Evolutionary conservation across 1,140 invertebrate species (phyloP).

Genomic region (Cataglyphis hispanica): DNA sequence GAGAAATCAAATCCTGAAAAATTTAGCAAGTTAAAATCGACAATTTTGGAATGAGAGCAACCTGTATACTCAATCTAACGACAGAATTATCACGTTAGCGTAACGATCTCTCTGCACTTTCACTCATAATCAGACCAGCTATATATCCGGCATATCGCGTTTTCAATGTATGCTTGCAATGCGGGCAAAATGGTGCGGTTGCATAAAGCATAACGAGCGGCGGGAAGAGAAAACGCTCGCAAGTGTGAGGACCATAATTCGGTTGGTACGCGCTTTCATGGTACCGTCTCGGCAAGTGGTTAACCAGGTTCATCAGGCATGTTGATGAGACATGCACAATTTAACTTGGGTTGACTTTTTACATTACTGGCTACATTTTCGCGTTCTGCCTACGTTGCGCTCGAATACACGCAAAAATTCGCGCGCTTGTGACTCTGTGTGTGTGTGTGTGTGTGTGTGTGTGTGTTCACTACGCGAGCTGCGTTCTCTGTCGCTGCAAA

Average conservation of each 20-base stretch:
- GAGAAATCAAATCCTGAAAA: constrained; percentile 4
- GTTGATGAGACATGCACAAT: constrained; percentile 65
- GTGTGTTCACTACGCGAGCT: not conserved
- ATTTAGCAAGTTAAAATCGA: not conserved
- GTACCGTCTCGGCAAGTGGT: constrained; percentile 30
- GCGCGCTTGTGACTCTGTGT: not conserved
- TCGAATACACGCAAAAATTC: constrained; percentile 25
- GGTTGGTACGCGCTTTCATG: constrained; percentile 39
- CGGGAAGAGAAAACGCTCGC: constrained; percentile 13
- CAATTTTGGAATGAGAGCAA: not conserved
- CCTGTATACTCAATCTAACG: not conserved
- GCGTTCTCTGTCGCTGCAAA: not conserved
- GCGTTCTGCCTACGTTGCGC: constrained; percentile 6
- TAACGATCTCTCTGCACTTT: constrained; percentile 29
- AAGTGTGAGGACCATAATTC: constrained; percentile 38
- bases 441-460: not conserved
- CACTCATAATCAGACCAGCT: not conserved
- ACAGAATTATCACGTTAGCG: not conserved
- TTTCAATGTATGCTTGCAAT: constrained; percentile 14
- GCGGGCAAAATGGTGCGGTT: constrained; percentile 23
- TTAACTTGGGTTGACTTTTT: constrained; percentile 55
- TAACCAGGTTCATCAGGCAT: constrained; percentile 52
- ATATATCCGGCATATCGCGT: constrained; percentile 1
- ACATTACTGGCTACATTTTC: constrained; percentile 33
- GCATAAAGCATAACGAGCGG: constrained; percentile 41